These are phyloP conservation scores for Lepidothrix coronata DNA, from an alignment of 2,113 vertebrate genomes.

Conservation along the genomic window DNA sequence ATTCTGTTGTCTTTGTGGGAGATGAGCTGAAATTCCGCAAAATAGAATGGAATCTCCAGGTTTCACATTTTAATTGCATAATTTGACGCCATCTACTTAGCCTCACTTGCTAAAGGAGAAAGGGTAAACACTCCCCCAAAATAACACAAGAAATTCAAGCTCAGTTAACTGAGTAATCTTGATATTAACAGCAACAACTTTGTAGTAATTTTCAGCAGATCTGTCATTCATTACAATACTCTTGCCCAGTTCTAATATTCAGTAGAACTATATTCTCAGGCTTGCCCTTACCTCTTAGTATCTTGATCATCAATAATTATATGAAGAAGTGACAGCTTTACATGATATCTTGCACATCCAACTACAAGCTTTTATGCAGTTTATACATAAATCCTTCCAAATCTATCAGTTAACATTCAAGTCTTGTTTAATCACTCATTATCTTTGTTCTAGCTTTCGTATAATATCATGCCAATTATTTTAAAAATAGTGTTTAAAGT, in stretches of 20 bases:
- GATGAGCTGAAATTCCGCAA: not conserved
- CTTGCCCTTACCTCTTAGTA: not conserved
- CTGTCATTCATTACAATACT: not conserved
- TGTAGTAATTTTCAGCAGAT: not conserved
- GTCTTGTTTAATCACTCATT: constrained; percentile 19
- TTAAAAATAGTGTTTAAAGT: constrained; percentile 14
- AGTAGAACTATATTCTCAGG: not conserved
- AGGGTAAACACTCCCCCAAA: not conserved
- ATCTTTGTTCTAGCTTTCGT: not conserved
- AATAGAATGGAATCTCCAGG: not conserved
- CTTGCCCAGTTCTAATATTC: not conserved
- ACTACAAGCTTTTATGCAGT: constrained; percentile 4
- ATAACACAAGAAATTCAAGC: not conserved
- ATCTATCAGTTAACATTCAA: not conserved
- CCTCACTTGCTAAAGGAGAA: not conserved
- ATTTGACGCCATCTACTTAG: not conserved
- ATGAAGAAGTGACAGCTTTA: constrained; percentile 18
- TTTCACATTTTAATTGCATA: not conserved
- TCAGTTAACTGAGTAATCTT: not conserved
- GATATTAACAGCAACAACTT: not conserved
- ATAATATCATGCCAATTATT: not conserved
- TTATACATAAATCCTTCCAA: constrained; percentile 26
- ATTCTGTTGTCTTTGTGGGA: not conserved
- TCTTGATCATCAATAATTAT: constrained; percentile 19
- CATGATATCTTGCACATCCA: constrained; percentile 3